Evolutionary conservation across 1,140 invertebrate genomes (phyloP), one percentile per base, ranked within the genome.

Genomic region (Leptopilina boulardi): DNA sequence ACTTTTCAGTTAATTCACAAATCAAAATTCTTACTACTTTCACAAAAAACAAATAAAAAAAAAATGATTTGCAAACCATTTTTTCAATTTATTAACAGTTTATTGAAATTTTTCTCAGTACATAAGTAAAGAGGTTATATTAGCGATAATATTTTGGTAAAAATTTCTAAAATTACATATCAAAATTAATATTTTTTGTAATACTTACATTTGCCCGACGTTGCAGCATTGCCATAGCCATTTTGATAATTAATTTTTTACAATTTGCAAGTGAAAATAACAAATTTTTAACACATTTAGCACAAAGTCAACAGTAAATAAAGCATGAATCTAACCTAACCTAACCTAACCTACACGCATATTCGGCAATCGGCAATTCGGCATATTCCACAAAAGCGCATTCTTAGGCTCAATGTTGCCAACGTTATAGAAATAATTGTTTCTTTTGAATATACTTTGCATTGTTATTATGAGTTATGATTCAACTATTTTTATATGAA

Each of bases 151-250:
- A 11, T 41, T 21, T 38, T 0, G 9, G 34, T 41, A 2, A 41
- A 41, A 42, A 21, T 44, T 66, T n/a, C 42, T n/a, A 3, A 4
- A 66, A 9, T 9, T 3, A 6, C 2, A 8, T 44, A 1, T 26
- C 34, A 34, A 9, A 13, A 15, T 26, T 47, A 77, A 66, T 23
- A 77, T 38, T 77, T 44, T 77, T 26, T 76, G 59, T 38, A 38
- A 38, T 76, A 90, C 90, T 92, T 90, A 93, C 93, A 82, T 94
- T 94, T 70, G 93, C 91, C 76, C 93, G 91, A 42, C 92, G 91
- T 89, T 94, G 93, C 84, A 89, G 70, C 87, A 93, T 92, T 78
- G 92, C 92, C 89, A 93, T 91, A 79, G 93, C 92, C 93, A 94
- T 94, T 70, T 84, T 92, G 77, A 56, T 56, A 41, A 77, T 44